Evolutionary conservation across 2,888 invertebrate species (phyloP).

Genomic region (Cyclophora albipunctata): DNA sequence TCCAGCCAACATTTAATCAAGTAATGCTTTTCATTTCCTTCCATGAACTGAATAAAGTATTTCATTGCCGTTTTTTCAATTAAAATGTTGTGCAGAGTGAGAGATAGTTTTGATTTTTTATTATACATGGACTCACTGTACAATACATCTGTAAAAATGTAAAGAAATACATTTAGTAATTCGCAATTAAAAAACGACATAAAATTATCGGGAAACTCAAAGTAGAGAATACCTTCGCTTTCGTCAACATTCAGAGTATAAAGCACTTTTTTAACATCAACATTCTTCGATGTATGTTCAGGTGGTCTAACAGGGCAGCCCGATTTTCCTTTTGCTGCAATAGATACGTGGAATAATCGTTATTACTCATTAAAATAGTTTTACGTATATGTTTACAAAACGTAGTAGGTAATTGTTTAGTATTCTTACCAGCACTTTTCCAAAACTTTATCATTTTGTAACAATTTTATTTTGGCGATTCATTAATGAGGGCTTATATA

Average conservation of each 20-base stretch:
- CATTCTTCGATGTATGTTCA: conserved; percentile 34
- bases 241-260: conserved; percentile 40
- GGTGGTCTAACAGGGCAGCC: conserved; percentile 70
- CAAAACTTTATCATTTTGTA: conserved; percentile 83
- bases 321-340: conserved; percentile 69
- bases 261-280: conserved; percentile 34
- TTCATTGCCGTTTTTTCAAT: conserved; percentile 85
- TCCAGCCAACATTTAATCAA: conserved; percentile 86
- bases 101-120: conserved; percentile 80
- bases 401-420: background rate
- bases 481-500: too few species aligned
- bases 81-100: conserved; percentile 84
- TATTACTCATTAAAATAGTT: conserved; percentile 5
- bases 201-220: conserved; percentile 3
- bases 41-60: conserved; percentile 91
- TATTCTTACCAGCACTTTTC: conserved; percentile 80
- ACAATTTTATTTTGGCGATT: background rate
- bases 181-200: background rate
- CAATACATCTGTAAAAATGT: conserved; percentile 45
- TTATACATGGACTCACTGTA: conserved; percentile 38
- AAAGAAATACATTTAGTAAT: conserved; percentile 2
- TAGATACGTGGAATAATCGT: conserved; percentile 14
- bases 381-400: conserved; percentile 1
- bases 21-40: conserved; percentile 79
- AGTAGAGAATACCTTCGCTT: conserved; percentile 39